Percentiles rank a stretch among this genome's conserved stretches.
These are phyloP conservation scores for Acleris emargana DNA, from an alignment of 2,888 invertebrate species.

Conservation along the genomic window DNA sequence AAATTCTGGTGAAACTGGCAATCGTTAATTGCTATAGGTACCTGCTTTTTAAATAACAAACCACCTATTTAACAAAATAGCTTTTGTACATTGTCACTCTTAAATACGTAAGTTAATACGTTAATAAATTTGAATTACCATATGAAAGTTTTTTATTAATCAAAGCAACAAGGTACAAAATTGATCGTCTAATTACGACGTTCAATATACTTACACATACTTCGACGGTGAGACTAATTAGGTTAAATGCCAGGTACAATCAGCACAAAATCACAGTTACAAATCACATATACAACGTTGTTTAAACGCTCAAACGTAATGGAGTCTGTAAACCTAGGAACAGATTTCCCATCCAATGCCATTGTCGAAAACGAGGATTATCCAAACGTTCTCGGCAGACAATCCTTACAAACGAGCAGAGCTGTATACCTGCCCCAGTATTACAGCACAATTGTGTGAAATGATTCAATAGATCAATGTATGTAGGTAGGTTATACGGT, in stretches of 20 bases:
- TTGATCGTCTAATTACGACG: no score
- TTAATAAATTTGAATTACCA: no score
- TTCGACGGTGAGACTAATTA: neutral
- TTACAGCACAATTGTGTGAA: conserved; percentile 55
- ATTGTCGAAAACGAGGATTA: conserved; percentile 33
- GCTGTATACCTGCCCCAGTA: conserved; percentile 42
- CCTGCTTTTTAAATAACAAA: no score
- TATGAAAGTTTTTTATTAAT: no score
- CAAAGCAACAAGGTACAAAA: no score
- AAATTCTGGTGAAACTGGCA: no score
- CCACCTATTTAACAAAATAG: no score
- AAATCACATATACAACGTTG: conserved; percentile 2
- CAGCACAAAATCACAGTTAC: conserved; percentile 11
- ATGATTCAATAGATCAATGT: conserved; percentile 63
- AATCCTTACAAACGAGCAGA: conserved; percentile 38
- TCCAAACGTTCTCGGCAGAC: conserved; percentile 32
- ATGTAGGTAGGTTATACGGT: conserved; percentile 46
- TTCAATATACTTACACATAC: no score
- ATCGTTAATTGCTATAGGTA: no score
- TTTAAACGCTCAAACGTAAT: conserved; percentile 11
- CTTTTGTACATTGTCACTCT: no score
- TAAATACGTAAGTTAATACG: no score
- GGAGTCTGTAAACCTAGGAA: conserved; percentile 24
- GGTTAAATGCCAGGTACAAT: neutral
- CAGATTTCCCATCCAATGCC: conserved; percentile 26